A percentile compares a stretch with the other conserved stretches of the same genome.
Evolutionary conservation across 2,797 vertebrate species (phyloP).

Genomic region (Taenioides sp.): DNA sequence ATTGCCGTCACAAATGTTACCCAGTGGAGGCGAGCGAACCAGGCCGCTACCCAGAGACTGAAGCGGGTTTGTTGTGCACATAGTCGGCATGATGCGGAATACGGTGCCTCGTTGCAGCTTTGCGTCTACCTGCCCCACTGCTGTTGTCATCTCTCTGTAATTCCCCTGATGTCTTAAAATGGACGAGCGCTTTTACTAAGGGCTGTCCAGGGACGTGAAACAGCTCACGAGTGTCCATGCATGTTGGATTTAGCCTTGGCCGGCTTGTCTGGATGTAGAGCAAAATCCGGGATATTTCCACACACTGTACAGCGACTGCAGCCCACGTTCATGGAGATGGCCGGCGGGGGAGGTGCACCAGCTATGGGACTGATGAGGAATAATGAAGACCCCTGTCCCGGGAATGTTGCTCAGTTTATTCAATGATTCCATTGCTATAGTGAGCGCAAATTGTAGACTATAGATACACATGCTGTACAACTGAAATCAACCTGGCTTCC

Average conservation of each 20-base stretch:
- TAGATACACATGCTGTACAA: not conserved
- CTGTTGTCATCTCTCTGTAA: conserved; percentile 32
- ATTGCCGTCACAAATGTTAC: conserved; percentile 48
- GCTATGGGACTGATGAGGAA: conserved; percentile 53
- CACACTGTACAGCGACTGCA: conserved; percentile 32
- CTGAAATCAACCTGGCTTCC: conserved; percentile 30
- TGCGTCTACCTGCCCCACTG: conserved; percentile 36
- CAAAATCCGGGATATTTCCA: conserved; percentile 42
- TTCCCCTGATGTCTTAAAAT: conserved; percentile 61
- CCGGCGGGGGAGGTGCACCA: conserved; percentile 58
- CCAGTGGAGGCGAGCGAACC: conserved; percentile 39
- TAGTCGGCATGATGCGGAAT: conserved; percentile 54
- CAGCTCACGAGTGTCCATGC: conserved; percentile 42
- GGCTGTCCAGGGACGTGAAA: conserved; percentile 56
- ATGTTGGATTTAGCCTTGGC: conserved; percentile 56
- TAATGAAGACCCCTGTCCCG: conserved; percentile 53
- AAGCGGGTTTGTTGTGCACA: conserved; percentile 50
- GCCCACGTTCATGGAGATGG: conserved; percentile 48
- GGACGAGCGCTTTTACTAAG: conserved; percentile 52
- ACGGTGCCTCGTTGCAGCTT: conserved; percentile 46
- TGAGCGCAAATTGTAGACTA: conserved; percentile 29
- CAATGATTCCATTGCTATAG: conserved; percentile 43
- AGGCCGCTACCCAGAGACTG: conserved; percentile 51
- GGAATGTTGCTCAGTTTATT: conserved; percentile 51
- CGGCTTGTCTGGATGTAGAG: conserved; percentile 56